A percentile compares a stretch with the other conserved stretches of the same genome.
phyloP scores from a whole-genome alignment of 1,140 invertebrate species.

The Matsumurasca onukii region DNA sequence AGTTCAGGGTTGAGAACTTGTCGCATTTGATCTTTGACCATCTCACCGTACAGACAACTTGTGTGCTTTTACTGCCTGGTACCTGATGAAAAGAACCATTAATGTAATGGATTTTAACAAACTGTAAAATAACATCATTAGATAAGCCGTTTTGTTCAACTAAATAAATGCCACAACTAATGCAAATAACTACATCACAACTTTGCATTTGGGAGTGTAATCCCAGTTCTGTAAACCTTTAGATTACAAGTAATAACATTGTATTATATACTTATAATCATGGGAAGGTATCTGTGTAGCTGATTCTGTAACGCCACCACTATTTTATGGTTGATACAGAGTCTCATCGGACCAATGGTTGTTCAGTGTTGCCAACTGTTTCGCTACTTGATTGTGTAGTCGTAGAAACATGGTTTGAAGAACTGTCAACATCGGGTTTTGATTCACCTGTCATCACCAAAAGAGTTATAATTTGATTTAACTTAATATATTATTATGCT shows the following conservation, averaged over 20 bases:
- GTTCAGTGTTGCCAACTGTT: conserved; percentile 57
- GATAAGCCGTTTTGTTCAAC: too few relatives aligned
- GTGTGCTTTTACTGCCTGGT: not conserved
- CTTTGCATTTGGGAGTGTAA: too few relatives aligned
- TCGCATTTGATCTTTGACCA: conserved; percentile 5
- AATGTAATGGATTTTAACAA: too few relatives aligned
- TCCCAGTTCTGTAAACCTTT: too few relatives aligned
- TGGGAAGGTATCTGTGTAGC: conserved; percentile 82
- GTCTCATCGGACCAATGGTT: conserved; percentile 75
- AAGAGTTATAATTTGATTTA: too few relatives aligned
- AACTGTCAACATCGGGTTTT: conserved; percentile 73
- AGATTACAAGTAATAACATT: too few relatives aligned
- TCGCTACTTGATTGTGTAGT: conserved; percentile 90
- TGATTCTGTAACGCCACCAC: conserved; percentile 89
- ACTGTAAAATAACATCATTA: too few relatives aligned
- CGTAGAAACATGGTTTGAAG: conserved; percentile 84
- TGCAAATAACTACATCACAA: too few relatives aligned
- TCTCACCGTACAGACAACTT: not conserved
- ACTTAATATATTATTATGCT: too few relatives aligned
- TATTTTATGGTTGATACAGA: conserved; percentile 77
- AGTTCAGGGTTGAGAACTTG: conserved; percentile 56
- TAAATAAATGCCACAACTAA: too few relatives aligned
- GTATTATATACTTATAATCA: conserved; percentile 63
- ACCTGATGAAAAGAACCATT: too few relatives aligned
- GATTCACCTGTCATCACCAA: conserved; percentile 72